A percentile compares a stretch with the other conserved stretches of the same genome.
Evolutionary conservation across 2,797 vertebrate genomes (phyloP).

Genomic region (Mastacembelus armatus): DNA sequence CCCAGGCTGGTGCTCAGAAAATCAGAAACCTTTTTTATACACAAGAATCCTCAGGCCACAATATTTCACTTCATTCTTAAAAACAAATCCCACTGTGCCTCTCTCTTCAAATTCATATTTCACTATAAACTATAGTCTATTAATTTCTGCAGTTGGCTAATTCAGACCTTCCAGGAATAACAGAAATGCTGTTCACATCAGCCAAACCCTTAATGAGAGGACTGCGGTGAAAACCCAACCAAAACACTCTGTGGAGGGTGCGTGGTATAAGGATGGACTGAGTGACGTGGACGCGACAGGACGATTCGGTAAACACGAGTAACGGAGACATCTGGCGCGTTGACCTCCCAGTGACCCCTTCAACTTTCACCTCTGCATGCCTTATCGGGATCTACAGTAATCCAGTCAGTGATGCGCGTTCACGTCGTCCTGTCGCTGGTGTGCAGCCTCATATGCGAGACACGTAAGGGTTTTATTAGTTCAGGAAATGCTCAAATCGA

Average conservation of each 20-base stretch:
- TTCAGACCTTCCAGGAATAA: neutral
- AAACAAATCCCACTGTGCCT: neutral
- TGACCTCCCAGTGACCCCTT: constrained; percentile 69
- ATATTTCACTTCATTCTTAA: neutral
- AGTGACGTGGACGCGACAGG: neutral
- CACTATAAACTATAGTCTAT: too few relatives aligned
- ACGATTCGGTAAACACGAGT: constrained; percentile 3
- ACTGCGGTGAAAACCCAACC: neutral
- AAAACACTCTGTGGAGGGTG: neutral
- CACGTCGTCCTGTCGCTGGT: constrained; percentile 24
- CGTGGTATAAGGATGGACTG: neutral
- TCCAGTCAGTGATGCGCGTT: constrained; percentile 68
- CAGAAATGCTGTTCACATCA: neutral
- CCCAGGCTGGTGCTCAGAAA: neutral
- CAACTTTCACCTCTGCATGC: constrained; percentile 71
- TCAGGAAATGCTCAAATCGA: constrained; percentile 9
- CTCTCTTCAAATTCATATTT: neutral
- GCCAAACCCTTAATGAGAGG: constrained; percentile 9
- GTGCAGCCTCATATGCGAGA: too few relatives aligned
- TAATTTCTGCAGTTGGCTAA: neutral
- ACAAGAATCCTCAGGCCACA: neutral
- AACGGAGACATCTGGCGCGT: constrained; percentile 22
- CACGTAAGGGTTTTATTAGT: neutral
- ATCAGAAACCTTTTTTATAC: constrained; percentile 18
- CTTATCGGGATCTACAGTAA: constrained; percentile 68